Evolutionary conservation across 2,113 vertebrate species (phyloP).

Genomic region (Cyprinus carpio): DNA sequence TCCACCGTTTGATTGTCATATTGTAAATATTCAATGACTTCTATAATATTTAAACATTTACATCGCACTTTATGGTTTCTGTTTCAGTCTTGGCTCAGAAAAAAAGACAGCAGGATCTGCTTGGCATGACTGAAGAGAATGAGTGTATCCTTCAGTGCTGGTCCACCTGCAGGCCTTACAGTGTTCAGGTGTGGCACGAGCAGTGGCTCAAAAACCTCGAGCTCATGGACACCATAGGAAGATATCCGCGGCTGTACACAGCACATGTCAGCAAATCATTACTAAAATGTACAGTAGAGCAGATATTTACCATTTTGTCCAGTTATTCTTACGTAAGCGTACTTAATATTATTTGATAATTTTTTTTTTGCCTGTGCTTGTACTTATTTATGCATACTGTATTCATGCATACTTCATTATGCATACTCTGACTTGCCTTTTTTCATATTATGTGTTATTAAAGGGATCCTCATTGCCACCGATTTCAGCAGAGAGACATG

Average conservation of each 20-base stretch:
- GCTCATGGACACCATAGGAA: conserved; percentile 64
- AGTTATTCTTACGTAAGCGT: too few species aligned
- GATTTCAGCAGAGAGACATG: not conserved
- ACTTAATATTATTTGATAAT: not conserved
- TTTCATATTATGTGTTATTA: not conserved
- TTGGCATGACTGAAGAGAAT: conserved; percentile 72
- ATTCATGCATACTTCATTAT: not conserved
- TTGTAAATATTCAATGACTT: not conserved
- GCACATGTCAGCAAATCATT: not conserved
- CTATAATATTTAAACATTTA: not conserved
- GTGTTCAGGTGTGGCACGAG: conserved; percentile 68
- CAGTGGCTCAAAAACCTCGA: conserved; percentile 70
- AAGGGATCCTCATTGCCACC: conserved; percentile 26
- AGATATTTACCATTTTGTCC: not conserved
- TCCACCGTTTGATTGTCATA: not conserved
- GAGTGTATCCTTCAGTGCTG: conserved; percentile 60
- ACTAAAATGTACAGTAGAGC: not conserved
- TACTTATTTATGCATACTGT: not conserved
- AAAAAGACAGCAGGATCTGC: conserved; percentile 70
- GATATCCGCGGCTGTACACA: conserved; percentile 57
- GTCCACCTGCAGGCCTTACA: conserved; percentile 69
- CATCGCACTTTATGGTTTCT: conserved; percentile 27
- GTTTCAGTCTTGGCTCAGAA: conserved; percentile 66
- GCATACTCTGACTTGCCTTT: not conserved
- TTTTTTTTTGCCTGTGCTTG: not conserved